Conservation (phyloP, 1,140 invertebrate species). For the Zaprionus davidi region DNA sequence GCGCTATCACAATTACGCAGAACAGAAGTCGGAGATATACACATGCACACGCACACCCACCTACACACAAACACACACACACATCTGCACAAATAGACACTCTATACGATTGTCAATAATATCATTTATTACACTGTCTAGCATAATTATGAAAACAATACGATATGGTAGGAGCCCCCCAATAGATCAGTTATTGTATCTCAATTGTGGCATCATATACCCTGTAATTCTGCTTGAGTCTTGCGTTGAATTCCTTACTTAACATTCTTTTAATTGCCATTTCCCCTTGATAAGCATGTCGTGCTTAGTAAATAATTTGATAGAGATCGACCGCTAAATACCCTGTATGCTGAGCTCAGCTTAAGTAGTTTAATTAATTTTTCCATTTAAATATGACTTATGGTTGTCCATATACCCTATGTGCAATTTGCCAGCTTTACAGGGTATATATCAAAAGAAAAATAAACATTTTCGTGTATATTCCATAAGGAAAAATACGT, state of each 20-base stretch:
- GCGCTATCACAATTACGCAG: slow-evolving; percentile 27
- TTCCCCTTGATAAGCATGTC: not conserved
- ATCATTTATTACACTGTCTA: slow-evolving; percentile 1
- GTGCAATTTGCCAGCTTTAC: not conserved
- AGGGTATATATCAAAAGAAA: not conserved
- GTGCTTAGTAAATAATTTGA: not conserved
- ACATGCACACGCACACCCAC: slow-evolving; percentile 13
- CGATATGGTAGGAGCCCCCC: not conserved
- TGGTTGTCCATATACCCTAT: not conserved
- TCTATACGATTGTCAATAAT: not conserved
- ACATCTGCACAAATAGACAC: not conserved
- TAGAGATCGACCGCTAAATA: not conserved
- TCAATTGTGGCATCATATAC: not conserved
- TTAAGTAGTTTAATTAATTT: not conserved
- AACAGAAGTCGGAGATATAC: slow-evolving; percentile 17
- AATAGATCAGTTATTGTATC: not conserved
- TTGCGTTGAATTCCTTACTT: not conserved
- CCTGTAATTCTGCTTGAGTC: not conserved
- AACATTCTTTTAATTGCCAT: not conserved
- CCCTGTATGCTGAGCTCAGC: not conserved
- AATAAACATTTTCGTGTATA: not conserved
- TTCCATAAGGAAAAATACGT: not conserved
- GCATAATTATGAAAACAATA: slow-evolving; percentile 5
- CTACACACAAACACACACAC: not conserved
- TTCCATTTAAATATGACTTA: not conserved